Base-by-base conservation (phyloP, 2,888 invertebrate genomes). In the Scaptodrosophila latifasciaeformis region DNA sequence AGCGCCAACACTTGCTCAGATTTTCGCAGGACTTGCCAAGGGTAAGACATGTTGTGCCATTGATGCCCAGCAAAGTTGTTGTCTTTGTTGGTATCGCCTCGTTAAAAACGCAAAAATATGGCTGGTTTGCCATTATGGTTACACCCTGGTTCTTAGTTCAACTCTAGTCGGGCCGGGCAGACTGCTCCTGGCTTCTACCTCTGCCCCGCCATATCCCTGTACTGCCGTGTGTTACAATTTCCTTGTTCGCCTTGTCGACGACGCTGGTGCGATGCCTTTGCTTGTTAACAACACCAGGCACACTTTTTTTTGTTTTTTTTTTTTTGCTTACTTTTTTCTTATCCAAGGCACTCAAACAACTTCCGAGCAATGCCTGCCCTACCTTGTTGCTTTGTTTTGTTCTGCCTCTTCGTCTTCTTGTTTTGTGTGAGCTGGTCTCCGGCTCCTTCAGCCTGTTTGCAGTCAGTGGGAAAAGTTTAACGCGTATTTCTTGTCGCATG, bases 41-140 rank as follows among this genome's bases (percentile, higher is more conserved):
- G 37, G 13, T 6, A 9, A 27, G 5, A 27, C 5, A 27, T 9
- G 27, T 6, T 9, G 27, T 27, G 27, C 27, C 9, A 27, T 27
- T 27, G 27, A 27, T 27, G n/a, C n/a, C n/a, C n/a, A n/a, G n/a
- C n/a, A n/a, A n/a, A 37, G 45, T 31, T 15, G 29, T 21, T 24
- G 49, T 52, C 43, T 29, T 39, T 30, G 31, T 45, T 15, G 45
- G 9, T 17, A 5, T 34, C 34, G 67, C 51, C 79, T 72, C 72
- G 72, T 72, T 72, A 79, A 68, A 68, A 68, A 67, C 67, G 65
- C 55, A 61, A 61, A 63, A 71, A 79, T 79, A 72, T 72, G 77
- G 54, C 77, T 74, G 67, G 63, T 67, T 59, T 72, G 54, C 61
- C 67, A 70, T 76, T 77, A 65, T 72, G 61, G 34, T n/a, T n/a